A percentile compares a stretch with the other conserved stretches of the same genome.
phyloP scores from a whole-genome alignment of 2,113 vertebrate species.

The Lampris megalopsis region DNA sequence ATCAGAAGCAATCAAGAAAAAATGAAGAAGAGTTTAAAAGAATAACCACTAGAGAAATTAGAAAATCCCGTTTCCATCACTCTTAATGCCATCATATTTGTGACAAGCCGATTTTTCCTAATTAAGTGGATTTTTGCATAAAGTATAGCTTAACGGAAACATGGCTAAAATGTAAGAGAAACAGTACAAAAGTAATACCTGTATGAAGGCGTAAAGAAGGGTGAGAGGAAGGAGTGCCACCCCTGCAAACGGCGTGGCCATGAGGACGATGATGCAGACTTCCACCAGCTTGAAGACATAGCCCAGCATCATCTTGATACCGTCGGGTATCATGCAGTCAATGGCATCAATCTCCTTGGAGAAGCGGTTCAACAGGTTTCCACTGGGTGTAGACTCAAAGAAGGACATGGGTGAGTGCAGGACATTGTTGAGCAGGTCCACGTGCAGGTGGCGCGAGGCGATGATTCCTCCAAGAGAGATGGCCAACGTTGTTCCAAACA shows the following conservation, averaged over 20 bases:
- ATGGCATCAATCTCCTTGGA: slow-evolving; percentile 88
- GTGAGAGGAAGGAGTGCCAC: slow-evolving; percentile 84
- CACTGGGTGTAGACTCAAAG: slow-evolving; percentile 86
- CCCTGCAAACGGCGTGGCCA: slow-evolving; percentile 83
- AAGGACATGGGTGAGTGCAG: slow-evolving; percentile 83
- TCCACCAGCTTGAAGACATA: slow-evolving; percentile 87
- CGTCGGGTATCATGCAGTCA: slow-evolving; percentile 89
- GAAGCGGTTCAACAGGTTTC: slow-evolving; percentile 87
- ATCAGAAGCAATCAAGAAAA: too few species aligned
- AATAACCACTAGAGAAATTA: too few species aligned
- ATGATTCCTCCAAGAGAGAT: slow-evolving; percentile 83
- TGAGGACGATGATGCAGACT: slow-evolving; percentile 84
- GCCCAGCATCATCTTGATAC: slow-evolving; percentile 85
- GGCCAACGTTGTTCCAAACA: slow-evolving; percentile 83
- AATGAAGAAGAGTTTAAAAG: too few species aligned
- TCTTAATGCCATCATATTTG: too few species aligned
- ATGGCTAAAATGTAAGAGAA: background rate
- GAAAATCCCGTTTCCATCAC: too few species aligned
- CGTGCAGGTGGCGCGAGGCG: slow-evolving; percentile 84
- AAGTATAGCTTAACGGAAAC: background rate
- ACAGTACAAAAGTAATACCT: slow-evolving; percentile 76
- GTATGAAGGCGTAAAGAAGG: slow-evolving; percentile 83
- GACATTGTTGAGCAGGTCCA: slow-evolving; percentile 81
- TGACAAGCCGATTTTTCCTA: too few species aligned
- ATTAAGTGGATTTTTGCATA: too few species aligned